Percentiles rank a stretch among this genome's conserved stretches.
These are phyloP conservation scores for Panurus biarmicus DNA, from an alignment of 2,113 vertebrate genomes.

Conservation along the genomic window DNA sequence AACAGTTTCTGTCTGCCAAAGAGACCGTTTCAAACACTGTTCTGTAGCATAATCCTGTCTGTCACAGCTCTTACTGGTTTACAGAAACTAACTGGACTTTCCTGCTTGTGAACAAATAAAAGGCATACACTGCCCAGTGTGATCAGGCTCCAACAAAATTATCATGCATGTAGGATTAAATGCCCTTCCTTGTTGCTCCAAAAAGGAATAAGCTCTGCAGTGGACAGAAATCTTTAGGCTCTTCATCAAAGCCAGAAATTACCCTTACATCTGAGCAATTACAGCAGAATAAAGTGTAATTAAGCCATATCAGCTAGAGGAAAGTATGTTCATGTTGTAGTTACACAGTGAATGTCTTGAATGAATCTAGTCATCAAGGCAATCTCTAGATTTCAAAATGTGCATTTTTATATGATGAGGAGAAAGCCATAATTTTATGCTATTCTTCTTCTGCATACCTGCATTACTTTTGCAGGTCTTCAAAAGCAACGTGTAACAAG, in stretches of 20 bases:
- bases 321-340: neutral
- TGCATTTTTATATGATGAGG: neutral
- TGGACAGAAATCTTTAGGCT: neutral
- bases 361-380: neutral
- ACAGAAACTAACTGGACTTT: neutral
- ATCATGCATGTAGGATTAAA: neutral
- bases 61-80: slow-evolving; percentile 3
- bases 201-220: neutral
- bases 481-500: neutral
- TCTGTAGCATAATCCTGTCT: neutral
- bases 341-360: neutral
- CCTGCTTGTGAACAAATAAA: neutral
- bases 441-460: neutral
- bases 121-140: neutral
- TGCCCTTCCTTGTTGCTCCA: neutral
- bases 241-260: neutral
- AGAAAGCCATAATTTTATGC: neutral
- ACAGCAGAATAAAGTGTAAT: neutral
- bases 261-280: neutral
- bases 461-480: neutral
- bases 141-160: neutral
- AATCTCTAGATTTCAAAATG: neutral
- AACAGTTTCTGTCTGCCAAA: slow-evolving; percentile 4
- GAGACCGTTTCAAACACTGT: neutral
- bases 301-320: neutral